These are phyloP conservation scores for Urocolius indicus DNA, from an alignment of 2,113 vertebrate genomes.

Conservation along the genomic window DNA sequence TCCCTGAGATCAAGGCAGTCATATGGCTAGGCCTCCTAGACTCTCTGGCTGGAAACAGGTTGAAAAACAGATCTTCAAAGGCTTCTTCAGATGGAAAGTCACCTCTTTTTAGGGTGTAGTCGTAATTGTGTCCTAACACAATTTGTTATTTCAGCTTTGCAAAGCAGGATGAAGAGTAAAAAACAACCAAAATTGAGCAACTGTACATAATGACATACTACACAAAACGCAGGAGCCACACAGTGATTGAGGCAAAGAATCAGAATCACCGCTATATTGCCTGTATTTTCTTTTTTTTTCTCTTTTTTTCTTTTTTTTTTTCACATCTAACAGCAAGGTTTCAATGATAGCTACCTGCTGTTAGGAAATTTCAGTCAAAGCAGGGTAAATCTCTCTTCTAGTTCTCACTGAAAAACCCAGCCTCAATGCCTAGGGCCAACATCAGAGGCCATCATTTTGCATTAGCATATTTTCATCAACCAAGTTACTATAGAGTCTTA, in stretches of 20 bases:
- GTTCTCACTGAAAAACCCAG: background rate
- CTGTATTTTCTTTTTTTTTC: background rate
- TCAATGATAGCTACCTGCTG: background rate
- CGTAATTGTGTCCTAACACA: background rate
- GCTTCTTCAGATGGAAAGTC: background rate
- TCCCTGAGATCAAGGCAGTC: background rate
- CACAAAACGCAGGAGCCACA: background rate
- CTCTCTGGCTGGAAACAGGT: background rate
- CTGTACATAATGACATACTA: background rate
- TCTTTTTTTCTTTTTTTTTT: background rate
- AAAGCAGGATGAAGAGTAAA: background rate
- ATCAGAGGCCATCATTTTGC: background rate
- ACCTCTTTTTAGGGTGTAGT: background rate
- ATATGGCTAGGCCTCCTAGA: too few relatives aligned
- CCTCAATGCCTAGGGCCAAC: background rate
- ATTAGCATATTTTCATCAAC: background rate
- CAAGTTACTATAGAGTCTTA: background rate
- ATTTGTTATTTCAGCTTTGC: background rate
- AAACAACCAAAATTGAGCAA: background rate
- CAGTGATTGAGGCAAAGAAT: background rate
- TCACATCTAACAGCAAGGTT: background rate
- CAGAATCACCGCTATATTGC: background rate
- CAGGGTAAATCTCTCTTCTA: background rate
- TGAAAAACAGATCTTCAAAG: background rate
- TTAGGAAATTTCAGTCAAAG: background rate